Evolutionary conservation across 2,797 vertebrate species (phyloP).

Genomic region (Mycteria americana): DNA sequence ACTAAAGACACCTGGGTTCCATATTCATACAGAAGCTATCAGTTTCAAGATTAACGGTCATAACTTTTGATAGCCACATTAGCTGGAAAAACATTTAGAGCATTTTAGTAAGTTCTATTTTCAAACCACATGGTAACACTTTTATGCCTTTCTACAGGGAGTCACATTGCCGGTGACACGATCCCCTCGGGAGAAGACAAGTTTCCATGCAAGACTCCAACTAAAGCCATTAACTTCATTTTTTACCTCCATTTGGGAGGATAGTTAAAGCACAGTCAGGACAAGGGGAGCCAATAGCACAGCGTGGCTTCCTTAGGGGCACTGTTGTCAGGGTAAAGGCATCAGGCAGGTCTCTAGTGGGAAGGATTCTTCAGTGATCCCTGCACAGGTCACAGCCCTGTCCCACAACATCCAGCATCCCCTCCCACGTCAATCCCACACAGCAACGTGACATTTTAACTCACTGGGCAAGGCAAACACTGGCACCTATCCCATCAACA

Average conservation of each 20-base stretch:
- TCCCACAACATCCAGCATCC: neutral
- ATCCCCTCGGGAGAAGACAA: neutral
- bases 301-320: neutral
- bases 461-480: neutral
- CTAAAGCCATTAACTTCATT: neutral
- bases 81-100: neutral
- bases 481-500: neutral
- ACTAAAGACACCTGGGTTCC: neutral
- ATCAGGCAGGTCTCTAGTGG: neutral
- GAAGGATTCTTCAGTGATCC: neutral
- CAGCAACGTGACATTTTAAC: neutral
- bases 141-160: neutral
- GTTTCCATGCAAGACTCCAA: slow-evolving; percentile 11
- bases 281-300: neutral
- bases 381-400: neutral
- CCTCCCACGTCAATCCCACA: neutral
- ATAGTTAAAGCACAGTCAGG: neutral
- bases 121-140: neutral
- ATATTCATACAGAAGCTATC: neutral
- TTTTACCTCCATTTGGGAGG: neutral
- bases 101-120: slow-evolving; percentile 9
- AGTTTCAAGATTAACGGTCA: neutral
- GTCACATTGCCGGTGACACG: neutral
- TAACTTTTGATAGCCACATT: neutral
- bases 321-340: neutral